These are phyloP conservation scores for Heterodera filipjevi DNA, from an alignment of 2,888 invertebrate species.

Conservation along the genomic window DNA sequence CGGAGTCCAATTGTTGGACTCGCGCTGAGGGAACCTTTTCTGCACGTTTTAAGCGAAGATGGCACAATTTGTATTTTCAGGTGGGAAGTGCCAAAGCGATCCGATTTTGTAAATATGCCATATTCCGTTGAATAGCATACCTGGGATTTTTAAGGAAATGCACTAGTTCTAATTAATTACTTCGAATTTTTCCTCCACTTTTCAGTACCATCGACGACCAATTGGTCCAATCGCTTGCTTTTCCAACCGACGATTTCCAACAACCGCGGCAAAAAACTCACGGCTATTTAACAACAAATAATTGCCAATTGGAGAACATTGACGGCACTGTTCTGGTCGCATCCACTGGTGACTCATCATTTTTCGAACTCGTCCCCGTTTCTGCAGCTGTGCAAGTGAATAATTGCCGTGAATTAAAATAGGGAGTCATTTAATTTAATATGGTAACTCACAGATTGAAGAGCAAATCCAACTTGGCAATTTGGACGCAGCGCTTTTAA, in stretches of 20 bases:
- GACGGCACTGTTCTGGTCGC: slow-evolving; percentile 11
- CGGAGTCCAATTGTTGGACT: slow-evolving; percentile 18
- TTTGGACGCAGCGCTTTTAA: slow-evolving; percentile 9
- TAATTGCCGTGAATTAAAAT: background rate
- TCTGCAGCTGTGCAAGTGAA: slow-evolving; percentile 1
- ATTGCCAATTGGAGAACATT: slow-evolving; percentile 14
- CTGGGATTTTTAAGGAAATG: no score
- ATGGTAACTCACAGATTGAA: slow-evolving; percentile 23
- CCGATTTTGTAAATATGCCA: no score
- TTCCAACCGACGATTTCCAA: slow-evolving; percentile 12
- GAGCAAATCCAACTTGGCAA: slow-evolving; percentile 12
- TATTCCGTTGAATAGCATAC: no score
- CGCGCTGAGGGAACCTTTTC: slow-evolving; percentile 14
- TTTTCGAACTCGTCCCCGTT: slow-evolving; percentile 21
- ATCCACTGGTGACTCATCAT: background rate
- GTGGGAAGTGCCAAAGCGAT: no score
- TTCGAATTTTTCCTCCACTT: background rate
- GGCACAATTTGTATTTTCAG: slow-evolving; percentile 25
- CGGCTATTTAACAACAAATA: background rate
- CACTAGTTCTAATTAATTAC: background rate
- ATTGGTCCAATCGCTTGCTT: slow-evolving; percentile 11
- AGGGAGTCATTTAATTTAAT: background rate
- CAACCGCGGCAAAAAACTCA: background rate
- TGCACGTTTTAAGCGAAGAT: slow-evolving; percentile 3
- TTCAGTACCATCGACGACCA: slow-evolving; percentile 14